Evolutionary conservation across 2,797 vertebrate species (phyloP).

Genomic region (Bucorvus abyssinicus): DNA sequence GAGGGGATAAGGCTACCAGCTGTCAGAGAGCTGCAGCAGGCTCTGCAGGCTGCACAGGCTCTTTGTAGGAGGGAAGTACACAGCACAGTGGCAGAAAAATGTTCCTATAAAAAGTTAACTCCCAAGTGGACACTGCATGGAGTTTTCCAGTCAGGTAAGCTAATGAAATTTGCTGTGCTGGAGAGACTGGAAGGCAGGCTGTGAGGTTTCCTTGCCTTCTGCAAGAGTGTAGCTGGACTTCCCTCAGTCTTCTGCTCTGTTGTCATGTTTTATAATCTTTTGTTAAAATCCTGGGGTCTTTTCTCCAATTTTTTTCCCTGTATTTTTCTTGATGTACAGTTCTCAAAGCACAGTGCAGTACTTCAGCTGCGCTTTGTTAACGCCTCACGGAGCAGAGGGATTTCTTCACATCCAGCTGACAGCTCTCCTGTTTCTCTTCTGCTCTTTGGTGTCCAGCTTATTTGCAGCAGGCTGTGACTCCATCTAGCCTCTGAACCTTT

Average conservation of each 20-base stretch:
- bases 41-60: not conserved
- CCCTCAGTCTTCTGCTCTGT: not conserved
- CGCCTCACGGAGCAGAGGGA: fast-evolving
- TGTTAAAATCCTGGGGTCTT: not conserved
- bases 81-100: not conserved
- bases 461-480: not conserved
- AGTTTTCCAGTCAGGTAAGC: not conserved
- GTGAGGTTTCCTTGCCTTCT: not conserved
- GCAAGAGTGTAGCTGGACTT: not conserved
- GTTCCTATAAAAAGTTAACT: too few relatives aligned
- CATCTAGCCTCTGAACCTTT: not conserved
- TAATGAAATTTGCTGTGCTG: not conserved
- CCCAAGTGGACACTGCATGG: too few relatives aligned
- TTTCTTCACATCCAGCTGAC: not conserved
- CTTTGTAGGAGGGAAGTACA: not conserved
- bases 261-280: not conserved
- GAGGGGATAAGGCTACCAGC: not conserved
- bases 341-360: not conserved
- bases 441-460: not conserved
- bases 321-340: not conserved
- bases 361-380: not conserved
- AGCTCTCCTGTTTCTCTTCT: not conserved
- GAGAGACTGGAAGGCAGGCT: not conserved
- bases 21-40: not conserved
- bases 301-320: fast-evolving